phyloP scores from a whole-genome alignment of 2,888 invertebrate species.

The Scaptomyza reducta region DNA sequence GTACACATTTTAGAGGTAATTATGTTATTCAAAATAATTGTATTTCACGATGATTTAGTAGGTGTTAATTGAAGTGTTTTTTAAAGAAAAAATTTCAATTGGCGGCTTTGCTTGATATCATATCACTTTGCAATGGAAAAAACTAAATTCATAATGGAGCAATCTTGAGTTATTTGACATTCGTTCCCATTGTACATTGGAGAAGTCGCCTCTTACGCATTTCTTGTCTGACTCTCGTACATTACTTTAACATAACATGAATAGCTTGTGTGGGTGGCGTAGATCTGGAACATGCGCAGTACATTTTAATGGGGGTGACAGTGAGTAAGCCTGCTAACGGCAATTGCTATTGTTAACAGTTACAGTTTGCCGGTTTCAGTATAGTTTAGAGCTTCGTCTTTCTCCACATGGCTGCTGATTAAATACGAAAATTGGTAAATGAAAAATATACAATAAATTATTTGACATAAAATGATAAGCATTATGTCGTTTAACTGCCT shows the following conservation, averaged over 20 bases:
- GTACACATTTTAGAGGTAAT: no score
- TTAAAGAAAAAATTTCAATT: no score
- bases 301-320: not conserved
- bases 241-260: constrained; percentile 16
- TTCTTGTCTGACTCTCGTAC: constrained; percentile 10
- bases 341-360: constrained; percentile 50
- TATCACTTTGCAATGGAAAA: constrained; percentile 24
- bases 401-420: constrained; percentile 34
- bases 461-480: constrained; percentile 23
- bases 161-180: not conserved
- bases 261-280: constrained; percentile 17
- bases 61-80: no score
- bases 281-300: constrained; percentile 59
- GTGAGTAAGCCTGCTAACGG: constrained; percentile 7
- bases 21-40: no score
- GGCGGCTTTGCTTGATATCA: constrained; percentile 17
- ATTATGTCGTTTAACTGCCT: constrained; percentile 29
- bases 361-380: constrained; percentile 59
- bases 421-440: constrained; percentile 22
- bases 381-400: constrained; percentile 2
- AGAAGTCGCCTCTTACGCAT: not conserved
- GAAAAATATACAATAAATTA: constrained; percentile 10
- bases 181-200: constrained; percentile 16
- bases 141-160: no score
- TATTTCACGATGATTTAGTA: no score